Conservation (phyloP, 2,888 invertebrate genomes). For the Dendrolimus houi region DNA sequence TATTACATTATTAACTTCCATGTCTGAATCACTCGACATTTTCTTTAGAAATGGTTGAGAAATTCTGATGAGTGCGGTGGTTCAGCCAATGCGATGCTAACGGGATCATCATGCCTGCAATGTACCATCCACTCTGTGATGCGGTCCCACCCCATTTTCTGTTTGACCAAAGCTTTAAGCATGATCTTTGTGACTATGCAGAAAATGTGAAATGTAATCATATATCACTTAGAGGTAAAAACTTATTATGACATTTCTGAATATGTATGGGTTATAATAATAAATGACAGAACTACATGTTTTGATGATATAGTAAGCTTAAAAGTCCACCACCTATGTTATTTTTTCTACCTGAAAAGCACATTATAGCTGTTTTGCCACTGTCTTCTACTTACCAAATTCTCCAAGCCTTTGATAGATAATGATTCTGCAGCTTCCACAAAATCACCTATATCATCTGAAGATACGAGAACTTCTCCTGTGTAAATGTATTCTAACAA, state of each 20-base stretch:
- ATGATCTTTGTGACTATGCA: too few relatives aligned
- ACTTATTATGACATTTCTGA: too few relatives aligned
- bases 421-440: slow-evolving; percentile 44
- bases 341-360: too few relatives aligned
- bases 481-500: slow-evolving; percentile 58
- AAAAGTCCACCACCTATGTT: too few relatives aligned
- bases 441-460: slow-evolving; percentile 39
- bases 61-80: not conserved
- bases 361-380: too few relatives aligned
- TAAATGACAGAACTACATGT: too few relatives aligned
- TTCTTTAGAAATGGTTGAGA: not conserved
- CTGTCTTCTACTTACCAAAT: slow-evolving; percentile 32
- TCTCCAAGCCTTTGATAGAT: slow-evolving; percentile 50
- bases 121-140: not conserved
- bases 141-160: not conserved
- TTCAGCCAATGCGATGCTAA: not conserved
- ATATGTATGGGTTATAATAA: too few relatives aligned
- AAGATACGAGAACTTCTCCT: slow-evolving; percentile 47
- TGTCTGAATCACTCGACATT: not conserved
- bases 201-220: too few relatives aligned
- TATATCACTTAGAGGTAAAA: too few relatives aligned
- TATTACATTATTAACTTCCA: too few relatives aligned
- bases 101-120: not conserved
- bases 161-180: not conserved
- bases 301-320: too few relatives aligned